Evolutionary conservation across 2,888 invertebrate species (phyloP), one percentile per base, ranked within the genome.

Genomic region (Pimpla rufipes): DNA sequence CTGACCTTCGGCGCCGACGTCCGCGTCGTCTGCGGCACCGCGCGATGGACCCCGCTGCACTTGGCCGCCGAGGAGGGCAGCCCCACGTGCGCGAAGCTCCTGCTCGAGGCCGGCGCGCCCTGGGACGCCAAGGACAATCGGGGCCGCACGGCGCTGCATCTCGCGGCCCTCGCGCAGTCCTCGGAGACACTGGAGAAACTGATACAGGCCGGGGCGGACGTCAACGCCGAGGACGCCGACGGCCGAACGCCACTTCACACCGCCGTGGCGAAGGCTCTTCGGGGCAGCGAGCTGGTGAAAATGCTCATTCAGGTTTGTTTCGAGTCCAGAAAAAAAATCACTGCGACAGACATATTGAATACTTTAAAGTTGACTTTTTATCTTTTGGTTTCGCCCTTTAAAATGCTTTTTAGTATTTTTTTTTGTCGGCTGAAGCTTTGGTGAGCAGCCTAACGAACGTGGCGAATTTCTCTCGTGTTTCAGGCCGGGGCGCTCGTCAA

Each of bases 61-160:
- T 94, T 98, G 87, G 97, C 98, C 5, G 97, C 98, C 0, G 97
- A 98, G 90, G 98, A 98, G 88, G 97, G 98, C 6, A 97, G 97
- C 90, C 95, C 95, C 0, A 96, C 97, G 86, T 97, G 98, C 87
- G 96, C 96, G 0, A 94, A 95, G 71, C 92, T 97, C 21, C 93
- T 98, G 1, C 92, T 98, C 2, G 96, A 97, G 21, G 95, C 96
- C 66, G 96, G 96, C 0, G 97, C 98, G 0, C 95, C 96, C 67
- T 95, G 96, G n/a, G 96, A 97, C 89, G 96, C 96, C 71, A 94
- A 95, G 16, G 97, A 97, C 93, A 95, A 95, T 71, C 95, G 96
- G 90, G 95, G 96, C 79, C 97, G 98, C 93, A 97, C 97, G 0
- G 96, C 98, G 0, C 94, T 98, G 78, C 98, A 98, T 92, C 93